Evolutionary conservation across 2,113 vertebrate species (phyloP).

Genomic region (Xiphorhynchus elegans): DNA sequence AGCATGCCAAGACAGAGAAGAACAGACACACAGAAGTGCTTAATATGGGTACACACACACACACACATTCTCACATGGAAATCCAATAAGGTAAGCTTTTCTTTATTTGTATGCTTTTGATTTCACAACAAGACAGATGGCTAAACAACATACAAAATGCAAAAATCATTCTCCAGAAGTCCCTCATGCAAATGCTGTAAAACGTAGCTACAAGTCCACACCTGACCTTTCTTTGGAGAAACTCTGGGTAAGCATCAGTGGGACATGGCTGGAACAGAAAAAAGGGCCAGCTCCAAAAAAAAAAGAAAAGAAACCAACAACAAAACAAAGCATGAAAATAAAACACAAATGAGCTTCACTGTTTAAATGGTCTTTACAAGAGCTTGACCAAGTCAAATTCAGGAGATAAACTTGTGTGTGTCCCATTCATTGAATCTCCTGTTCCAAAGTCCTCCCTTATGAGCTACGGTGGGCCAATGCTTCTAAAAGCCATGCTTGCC

Average conservation of each 20-base stretch:
- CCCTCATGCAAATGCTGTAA: neutral
- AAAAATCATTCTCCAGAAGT: neutral
- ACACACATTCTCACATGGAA: neutral
- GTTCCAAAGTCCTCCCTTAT: neutral
- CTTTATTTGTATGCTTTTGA: neutral
- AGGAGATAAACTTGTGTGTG: neutral
- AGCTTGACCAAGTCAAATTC: neutral
- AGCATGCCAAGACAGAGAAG: neutral
- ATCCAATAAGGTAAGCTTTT: neutral
- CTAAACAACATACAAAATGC: neutral
- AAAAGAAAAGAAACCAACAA: neutral
- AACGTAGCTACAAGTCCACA: neutral
- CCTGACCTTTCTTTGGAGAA: neutral
- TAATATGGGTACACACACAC: neutral
- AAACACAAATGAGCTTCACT: neutral
- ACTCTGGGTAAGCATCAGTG: neutral
- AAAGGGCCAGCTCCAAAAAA: neutral
- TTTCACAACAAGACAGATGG: neutral
- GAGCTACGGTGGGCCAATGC: rapidly evolving
- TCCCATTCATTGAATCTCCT: neutral
- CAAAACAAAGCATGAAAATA: too few relatives aligned
- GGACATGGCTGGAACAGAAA: neutral
- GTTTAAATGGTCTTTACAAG: neutral
- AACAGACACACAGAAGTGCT: neutral
- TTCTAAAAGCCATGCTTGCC: neutral